These are phyloP conservation scores for Chaunax sp. DNA, from an alignment of 2,797 vertebrate species.

Conservation along the genomic window DNA sequence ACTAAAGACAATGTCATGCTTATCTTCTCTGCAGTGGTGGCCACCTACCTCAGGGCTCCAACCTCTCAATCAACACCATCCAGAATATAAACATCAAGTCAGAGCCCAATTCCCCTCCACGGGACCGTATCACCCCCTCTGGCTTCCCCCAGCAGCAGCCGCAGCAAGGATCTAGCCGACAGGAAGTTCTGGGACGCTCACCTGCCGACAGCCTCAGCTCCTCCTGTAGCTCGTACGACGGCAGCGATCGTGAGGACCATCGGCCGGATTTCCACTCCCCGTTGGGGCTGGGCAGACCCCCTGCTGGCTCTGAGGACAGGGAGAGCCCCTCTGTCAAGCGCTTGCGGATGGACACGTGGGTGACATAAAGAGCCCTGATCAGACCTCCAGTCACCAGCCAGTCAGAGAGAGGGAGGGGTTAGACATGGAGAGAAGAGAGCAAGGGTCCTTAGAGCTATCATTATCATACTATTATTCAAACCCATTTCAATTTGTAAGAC, in stretches of 20 bases:
- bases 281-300: slow-evolving; percentile 89
- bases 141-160: slow-evolving; percentile 87
- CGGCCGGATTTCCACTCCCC: slow-evolving; percentile 95
- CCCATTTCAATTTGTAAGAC: slow-evolving; percentile 80
- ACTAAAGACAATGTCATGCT: neutral
- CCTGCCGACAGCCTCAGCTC: slow-evolving; percentile 98
- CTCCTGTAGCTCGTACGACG: slow-evolving; percentile 98
- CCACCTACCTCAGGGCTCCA: slow-evolving; percentile 98
- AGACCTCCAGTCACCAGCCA: slow-evolving; percentile 75
- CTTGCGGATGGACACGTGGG: slow-evolving; percentile 98
- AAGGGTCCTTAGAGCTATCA: slow-evolving; percentile 77
- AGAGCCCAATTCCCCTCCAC: slow-evolving; percentile 97
- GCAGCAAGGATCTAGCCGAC: slow-evolving; percentile 86
- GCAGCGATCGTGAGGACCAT: slow-evolving; percentile 96
- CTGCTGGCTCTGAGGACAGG: slow-evolving; percentile 86
- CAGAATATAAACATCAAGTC: slow-evolving; percentile 98
- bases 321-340: slow-evolving; percentile 97
- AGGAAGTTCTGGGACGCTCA: slow-evolving; percentile 93
- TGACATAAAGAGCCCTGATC: slow-evolving; percentile 89
- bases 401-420: slow-evolving; percentile 69
- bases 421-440: slow-evolving; percentile 69
- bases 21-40: slow-evolving; percentile 85
- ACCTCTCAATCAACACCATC: slow-evolving; percentile 95
- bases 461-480: slow-evolving; percentile 83
- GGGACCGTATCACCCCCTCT: slow-evolving; percentile 93